Evolutionary conservation across 2,888 invertebrate genomes (phyloP).

Genomic region (Crioceris asparagi): DNA sequence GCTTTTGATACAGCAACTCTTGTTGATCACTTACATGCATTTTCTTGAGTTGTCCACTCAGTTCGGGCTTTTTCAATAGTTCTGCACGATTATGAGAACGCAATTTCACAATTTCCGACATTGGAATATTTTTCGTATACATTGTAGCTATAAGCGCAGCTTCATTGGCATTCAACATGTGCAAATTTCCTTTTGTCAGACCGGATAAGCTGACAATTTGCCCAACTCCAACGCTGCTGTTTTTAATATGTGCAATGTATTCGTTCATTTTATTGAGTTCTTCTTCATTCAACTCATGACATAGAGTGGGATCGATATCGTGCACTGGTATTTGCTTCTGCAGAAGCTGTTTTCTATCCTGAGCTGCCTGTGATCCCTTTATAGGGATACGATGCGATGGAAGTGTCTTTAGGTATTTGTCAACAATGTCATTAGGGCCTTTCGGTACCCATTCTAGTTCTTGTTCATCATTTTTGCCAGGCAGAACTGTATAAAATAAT

Average conservation of each 20-base stretch:
- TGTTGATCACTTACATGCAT: background rate
- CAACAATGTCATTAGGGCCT: slow-evolving; percentile 35
- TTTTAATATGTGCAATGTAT: slow-evolving; percentile 36
- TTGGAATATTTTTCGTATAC: slow-evolving; percentile 25
- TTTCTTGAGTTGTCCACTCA: too few relatives aligned
- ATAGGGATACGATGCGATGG: slow-evolving; percentile 68
- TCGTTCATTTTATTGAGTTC: slow-evolving; percentile 37
- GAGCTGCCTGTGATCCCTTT: slow-evolving; percentile 69
- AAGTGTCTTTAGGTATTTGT: slow-evolving; percentile 41
- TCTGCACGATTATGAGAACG: slow-evolving; percentile 19
- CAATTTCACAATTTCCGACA: slow-evolving; percentile 29
- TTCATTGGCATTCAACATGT: slow-evolving; percentile 18
- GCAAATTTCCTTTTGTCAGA: slow-evolving; percentile 21
- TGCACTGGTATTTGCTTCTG: slow-evolving; percentile 79
- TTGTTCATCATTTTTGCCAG: slow-evolving; percentile 35
- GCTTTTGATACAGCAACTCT: background rate
- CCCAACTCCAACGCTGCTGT: slow-evolving; percentile 35
- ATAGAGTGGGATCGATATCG: slow-evolving; percentile 59
- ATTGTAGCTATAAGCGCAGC: slow-evolving; percentile 26
- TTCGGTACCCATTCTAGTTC: slow-evolving; percentile 38
- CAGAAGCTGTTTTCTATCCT: slow-evolving; percentile 65
- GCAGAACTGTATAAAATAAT: slow-evolving; percentile 26
- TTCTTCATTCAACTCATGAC: slow-evolving; percentile 42
- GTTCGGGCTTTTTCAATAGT: too few relatives aligned
- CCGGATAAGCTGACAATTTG: slow-evolving; percentile 28